Evolutionary conservation across 2,888 invertebrate genomes (phyloP), one percentile per base, ranked within the genome.

Genomic region (Anagyrus pseudococci): DNA sequence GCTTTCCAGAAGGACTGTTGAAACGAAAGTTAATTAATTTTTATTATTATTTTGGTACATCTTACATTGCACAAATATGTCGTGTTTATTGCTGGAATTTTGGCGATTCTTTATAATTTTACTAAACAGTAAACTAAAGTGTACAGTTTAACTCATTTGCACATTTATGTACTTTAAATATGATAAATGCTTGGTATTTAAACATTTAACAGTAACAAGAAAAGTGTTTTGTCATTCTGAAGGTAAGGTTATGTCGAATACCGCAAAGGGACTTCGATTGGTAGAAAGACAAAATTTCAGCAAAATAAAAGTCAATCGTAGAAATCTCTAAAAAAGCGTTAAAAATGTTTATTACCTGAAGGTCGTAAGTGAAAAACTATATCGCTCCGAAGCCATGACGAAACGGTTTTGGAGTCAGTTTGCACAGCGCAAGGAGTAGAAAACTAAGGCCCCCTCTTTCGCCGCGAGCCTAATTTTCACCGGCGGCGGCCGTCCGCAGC

Each of bases 1-100:
- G 85, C 84, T 99, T 99, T 70, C 99, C 99, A 23, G 98, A 98
- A 19, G 99, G 99, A 81, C 98, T 99, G 84, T 26, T 84, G 84
- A 77, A 70, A 75, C 78, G 29, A 49, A 22, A 29, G 4, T 46
- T n/a, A 15, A 23, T 23, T 33, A 7, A 46, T 23, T 17, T 26
- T 43, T 10, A 22, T n/a, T n/a, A n/a, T n/a, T n/a, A n/a, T n/a
- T n/a, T n/a, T n/a, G n/a, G n/a, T n/a, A n/a, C n/a, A n/a, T n/a
- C n/a, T n/a, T n/a, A n/a, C n/a, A n/a, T n/a, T n/a, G n/a, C n/a
- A n/a, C n/a, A n/a, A n/a, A n/a, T n/a, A n/a, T n/a, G n/a, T n/a
- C n/a, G n/a, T n/a, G n/a, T n/a, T n/a, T n/a, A n/a, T n/a, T n/a
- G n/a, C n/a, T n/a, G n/a, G n/a, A n/a, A n/a, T n/a, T n/a, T n/a